Evolutionary conservation across 2,888 invertebrate genomes (phyloP), one percentile per base, ranked within the genome.

Genomic region (Stenodera caucasica): DNA sequence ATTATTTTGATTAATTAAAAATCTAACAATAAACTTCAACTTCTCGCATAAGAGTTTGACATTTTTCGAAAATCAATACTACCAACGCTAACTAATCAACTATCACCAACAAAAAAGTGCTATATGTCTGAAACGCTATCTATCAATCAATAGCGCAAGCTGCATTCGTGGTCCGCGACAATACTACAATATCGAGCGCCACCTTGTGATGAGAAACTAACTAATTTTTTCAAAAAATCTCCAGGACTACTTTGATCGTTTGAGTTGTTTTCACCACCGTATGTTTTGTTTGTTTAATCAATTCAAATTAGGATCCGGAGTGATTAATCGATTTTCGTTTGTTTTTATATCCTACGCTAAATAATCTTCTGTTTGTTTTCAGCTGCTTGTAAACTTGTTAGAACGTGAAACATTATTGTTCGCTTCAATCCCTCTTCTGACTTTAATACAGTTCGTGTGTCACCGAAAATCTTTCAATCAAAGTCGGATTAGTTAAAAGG

Each of bases 401-500:
- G 21, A 45, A 45, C 12, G 21, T 45, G 21, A 45, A 11, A 9
- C 21, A 23, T 26, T 3, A 45, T 45, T 21, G 40, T 18, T 21
- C 18, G 18, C 12, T 11, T 3, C 18, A 8, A 21, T 11, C 40
- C 40, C 21, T 26, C 26, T 18, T 40, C 37, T 40, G 15, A 40
- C 9, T 40, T 7, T 15, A 11, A 18, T 18, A 18, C 18, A 21
- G 7, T 32, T 7, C 35, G n/a, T 40, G 45, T 45, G n/a, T 33
- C 33, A n/a, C 4, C 9, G 11, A 15, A 37, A 37, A 45, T 52
- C 58, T 61, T 64, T 64, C 64, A 64, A 64, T 64, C 64, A 64
- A 64, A 64, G 61, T 64, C 64, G 61, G 64, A 64, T 64, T 64
- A 64, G 37, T 35, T 37, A 51, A 61, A 61, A 30, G 37, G 29